phyloP scores from a whole-genome alignment of 2,888 invertebrate genomes.

The Nesidiocoris tenuis region DNA sequence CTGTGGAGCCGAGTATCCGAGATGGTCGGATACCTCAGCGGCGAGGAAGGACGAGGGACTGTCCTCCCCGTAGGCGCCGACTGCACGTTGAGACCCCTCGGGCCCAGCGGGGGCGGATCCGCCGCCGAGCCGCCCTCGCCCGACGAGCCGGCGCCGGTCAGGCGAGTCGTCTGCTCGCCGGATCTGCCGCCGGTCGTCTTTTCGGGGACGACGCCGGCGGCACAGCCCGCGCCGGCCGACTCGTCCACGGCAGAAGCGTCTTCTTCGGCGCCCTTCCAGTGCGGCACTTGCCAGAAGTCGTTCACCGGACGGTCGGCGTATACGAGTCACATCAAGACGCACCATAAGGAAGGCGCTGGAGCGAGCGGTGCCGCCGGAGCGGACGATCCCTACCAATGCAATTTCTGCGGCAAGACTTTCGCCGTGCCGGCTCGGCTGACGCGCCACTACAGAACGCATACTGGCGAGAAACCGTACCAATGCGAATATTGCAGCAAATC shows the following conservation, averaged over 20 bases:
- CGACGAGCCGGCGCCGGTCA: constrained; percentile 53
- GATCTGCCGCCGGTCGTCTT: constrained; percentile 59
- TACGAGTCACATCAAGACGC: constrained; percentile 69
- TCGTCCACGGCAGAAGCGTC: constrained; percentile 52
- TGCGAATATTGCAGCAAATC: constrained; percentile 91
- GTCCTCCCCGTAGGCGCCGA: constrained; percentile 55
- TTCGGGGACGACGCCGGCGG: constrained; percentile 47
- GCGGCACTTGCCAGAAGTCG: constrained; percentile 71
- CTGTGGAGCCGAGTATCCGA: constrained; percentile 57
- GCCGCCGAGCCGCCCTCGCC: constrained; percentile 58
- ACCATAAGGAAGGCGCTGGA: constrained; percentile 59
- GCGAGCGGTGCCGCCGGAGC: neutral
- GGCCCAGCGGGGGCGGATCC: constrained; percentile 50
- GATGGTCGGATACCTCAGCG: constrained; percentile 59
- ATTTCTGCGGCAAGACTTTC: constrained; percentile 87
- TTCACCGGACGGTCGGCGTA: constrained; percentile 74
- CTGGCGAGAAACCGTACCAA: constrained; percentile 86
- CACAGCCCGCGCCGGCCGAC: constrained; percentile 50
- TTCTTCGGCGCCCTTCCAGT: constrained; percentile 59
- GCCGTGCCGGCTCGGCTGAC: constrained; percentile 83
- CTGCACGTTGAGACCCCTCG: constrained; percentile 52
- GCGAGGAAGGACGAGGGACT: constrained; percentile 53
- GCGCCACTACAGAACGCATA: constrained; percentile 85
- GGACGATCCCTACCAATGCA: constrained; percentile 79
- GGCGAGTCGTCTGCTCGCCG: constrained; percentile 63